phyloP scores from a whole-genome alignment of 2,888 invertebrate genomes.

The Mythimna lalbum region DNA sequence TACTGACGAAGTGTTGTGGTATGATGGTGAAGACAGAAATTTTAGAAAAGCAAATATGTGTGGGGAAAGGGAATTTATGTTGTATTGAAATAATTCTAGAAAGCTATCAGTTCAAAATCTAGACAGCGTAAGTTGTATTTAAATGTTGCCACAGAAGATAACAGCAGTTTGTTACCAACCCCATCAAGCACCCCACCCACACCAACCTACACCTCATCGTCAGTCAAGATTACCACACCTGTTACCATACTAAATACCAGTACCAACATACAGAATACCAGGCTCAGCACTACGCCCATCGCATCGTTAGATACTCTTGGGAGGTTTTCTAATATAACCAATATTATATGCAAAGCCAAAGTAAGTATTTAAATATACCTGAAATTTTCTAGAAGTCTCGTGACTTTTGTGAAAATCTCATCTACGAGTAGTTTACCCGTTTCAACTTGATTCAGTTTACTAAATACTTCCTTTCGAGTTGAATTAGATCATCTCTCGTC shows the following conservation, averaged over 20 bases:
- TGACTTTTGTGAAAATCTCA: not conserved
- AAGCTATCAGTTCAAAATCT: no score
- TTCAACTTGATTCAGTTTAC: not conserved
- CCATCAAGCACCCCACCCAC: no score
- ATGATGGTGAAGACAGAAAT: not conserved
- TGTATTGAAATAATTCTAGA: no score
- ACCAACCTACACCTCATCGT: no score
- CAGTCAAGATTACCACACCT: no score
- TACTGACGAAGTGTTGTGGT: conserved; percentile 11
- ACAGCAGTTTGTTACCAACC: no score
- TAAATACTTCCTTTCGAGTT: not conserved
- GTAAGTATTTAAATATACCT: not conserved
- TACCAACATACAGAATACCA: no score
- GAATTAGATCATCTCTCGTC: not conserved
- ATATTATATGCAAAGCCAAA: not conserved
- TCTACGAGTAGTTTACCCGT: no score
- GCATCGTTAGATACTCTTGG: not conserved
- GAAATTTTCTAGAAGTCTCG: not conserved
- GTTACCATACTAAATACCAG: no score
- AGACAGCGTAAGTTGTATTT: not conserved
- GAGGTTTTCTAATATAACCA: not conserved
- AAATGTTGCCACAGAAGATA: not conserved
- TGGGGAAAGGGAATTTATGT: not conserved
- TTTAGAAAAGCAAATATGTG: not conserved
- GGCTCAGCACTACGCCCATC: no score